Base-by-base conservation (phyloP, 1,140 invertebrate genomes). In the Venturia canescens region DNA sequence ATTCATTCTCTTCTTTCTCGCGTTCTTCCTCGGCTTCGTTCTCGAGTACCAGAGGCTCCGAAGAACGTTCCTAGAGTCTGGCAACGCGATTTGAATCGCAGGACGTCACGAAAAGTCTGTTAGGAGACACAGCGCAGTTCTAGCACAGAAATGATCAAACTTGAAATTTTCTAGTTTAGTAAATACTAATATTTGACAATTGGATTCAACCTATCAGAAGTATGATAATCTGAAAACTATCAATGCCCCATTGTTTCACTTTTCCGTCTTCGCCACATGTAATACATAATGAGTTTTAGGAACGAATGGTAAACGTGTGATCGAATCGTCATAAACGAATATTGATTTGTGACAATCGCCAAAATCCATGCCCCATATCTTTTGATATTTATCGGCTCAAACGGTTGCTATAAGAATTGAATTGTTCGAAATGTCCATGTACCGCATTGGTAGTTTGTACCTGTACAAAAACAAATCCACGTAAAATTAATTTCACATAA, bases 301-400 rank as follows among this genome's bases (percentile, higher is more conserved):
- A 18, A 99, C 94, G 88, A 99, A 99, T 85, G 95, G 93, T 4
- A 99, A 87, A 69, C 95, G 95, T 71, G 97, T 98, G 1, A 99
- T 95, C 7, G 97, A 97, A 89, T 99, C 98, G 87, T 99, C 98
- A 91, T 99, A 98, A 2, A 98, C 98, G 92, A 97, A 96, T 78
- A 97, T 91, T 0, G 96, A 97, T 84, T 94, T 95, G 88, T 97
- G 97, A 86, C 98, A 99, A 91, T 99, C 98, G 23, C 99, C 99
- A 92, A 99, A 99, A 91, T 99, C 98, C 89, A 99, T 94, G 66
- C 98, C 98, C 98, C 98, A 99, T 82, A 99, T 96, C 93, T 99
- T 99, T 5, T 99, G 94, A 91, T 98, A 99, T 26, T 98, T 94
- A 92, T 99, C 99, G 0, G 96, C 96, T 21, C 98, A 99, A 27